A percentile compares a stretch with the other conserved stretches of the same genome.
Conservation (phyloP, 2,888 invertebrate species). For the Sinodicranocentrus sp. region DNA sequence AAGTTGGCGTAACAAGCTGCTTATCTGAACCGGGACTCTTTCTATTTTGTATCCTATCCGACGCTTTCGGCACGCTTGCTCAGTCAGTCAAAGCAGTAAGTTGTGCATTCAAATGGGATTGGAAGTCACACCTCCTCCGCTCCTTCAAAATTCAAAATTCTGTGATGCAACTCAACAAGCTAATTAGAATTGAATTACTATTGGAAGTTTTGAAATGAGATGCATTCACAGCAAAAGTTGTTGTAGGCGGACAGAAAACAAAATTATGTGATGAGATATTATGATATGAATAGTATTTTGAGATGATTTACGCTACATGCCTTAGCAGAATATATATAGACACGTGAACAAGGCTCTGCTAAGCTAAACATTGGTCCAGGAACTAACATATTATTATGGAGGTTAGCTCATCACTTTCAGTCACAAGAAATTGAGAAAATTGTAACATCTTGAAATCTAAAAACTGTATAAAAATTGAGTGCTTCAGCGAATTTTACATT, state of each 20-base stretch:
- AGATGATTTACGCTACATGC: too few species aligned
- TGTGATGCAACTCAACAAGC: not conserved
- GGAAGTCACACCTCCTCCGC: too few species aligned
- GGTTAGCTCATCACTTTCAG: too few species aligned
- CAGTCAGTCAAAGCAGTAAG: constrained; percentile 34
- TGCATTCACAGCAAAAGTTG: not conserved
- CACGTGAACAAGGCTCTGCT: too few species aligned
- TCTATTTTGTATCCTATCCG: not conserved
- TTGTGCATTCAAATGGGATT: not conserved
- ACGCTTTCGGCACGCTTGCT: constrained; percentile 42
- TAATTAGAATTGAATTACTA: not conserved
- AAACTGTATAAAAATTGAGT: too few species aligned
- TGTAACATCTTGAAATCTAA: too few species aligned
- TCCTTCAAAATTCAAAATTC: too few species aligned
- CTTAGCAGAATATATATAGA: too few species aligned
- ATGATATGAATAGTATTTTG: not conserved
- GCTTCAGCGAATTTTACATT: too few species aligned
- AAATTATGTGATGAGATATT: not conserved
- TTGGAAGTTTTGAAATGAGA: not conserved
- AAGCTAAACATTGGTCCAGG: too few species aligned
- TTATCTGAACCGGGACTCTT: constrained; percentile 9
- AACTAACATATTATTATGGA: too few species aligned
- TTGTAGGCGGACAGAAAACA: constrained; percentile 31
- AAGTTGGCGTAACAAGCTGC: constrained; percentile 1
- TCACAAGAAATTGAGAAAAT: too few species aligned